phyloP scores from a whole-genome alignment of 2,113 vertebrate genomes.

The Callionymus lyra region DNA sequence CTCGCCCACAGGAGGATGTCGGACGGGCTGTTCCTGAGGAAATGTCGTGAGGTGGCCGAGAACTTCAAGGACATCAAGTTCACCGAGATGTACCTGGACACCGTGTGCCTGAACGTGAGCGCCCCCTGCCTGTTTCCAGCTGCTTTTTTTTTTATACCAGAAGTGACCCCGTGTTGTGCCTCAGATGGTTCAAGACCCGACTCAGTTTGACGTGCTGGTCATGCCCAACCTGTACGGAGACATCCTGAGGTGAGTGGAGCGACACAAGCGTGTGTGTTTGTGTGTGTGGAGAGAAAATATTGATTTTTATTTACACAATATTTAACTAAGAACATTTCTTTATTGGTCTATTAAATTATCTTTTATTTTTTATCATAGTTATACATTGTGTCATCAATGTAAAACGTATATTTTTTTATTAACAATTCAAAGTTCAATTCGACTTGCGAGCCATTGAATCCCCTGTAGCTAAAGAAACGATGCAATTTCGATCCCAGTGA shows the following conservation, averaged over 20 bases:
- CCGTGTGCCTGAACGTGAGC: constrained; percentile 92
- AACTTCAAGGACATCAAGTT: constrained; percentile 94
- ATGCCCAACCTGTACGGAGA: constrained; percentile 97
- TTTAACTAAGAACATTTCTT: background rate
- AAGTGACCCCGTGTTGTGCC: background rate
- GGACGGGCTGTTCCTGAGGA: constrained; percentile 88
- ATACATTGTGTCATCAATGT: background rate
- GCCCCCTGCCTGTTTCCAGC: background rate
- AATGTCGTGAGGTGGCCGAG: constrained; percentile 92
- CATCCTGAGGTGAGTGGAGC: constrained; percentile 77
- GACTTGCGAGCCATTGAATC: too few species aligned
- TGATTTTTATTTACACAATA: too few species aligned
- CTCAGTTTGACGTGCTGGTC: constrained; percentile 90
- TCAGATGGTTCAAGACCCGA: constrained; percentile 95
- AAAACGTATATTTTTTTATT: too few species aligned
- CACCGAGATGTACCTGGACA: constrained; percentile 96
- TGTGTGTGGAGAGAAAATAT: too few species aligned
- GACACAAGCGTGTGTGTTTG: too few species aligned
- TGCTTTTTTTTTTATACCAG: too few species aligned
- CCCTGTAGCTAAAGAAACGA: too few species aligned
- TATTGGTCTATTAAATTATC: too few species aligned
- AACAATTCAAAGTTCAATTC: too few species aligned
- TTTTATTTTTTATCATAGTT: too few species aligned
- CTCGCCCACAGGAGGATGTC: constrained; percentile 82
- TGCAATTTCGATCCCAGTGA: too few species aligned